Conservation (phyloP, 1,140 invertebrate species). For the Carposina sasakii region DNA sequence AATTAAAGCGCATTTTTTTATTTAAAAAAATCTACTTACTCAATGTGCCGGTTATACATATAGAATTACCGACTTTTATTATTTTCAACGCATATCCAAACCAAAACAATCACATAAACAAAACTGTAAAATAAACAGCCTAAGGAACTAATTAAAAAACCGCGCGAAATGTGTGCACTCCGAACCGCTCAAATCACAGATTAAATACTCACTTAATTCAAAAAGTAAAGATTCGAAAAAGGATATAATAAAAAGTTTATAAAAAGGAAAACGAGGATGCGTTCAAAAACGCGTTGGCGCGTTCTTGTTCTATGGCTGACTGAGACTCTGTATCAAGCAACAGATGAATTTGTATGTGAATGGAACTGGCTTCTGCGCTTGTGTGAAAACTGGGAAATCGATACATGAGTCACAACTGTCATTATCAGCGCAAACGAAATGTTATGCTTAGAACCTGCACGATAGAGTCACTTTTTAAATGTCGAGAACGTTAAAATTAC, state of each 20-base stretch:
- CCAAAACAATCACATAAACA: not conserved
- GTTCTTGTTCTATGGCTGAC: conserved; percentile 50
- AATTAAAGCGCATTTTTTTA: no score
- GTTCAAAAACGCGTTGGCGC: conserved; percentile 29
- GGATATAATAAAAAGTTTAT: not conserved
- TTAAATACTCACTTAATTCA: not conserved
- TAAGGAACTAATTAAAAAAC: conserved; percentile 1
- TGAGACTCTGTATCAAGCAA: conserved; percentile 37
- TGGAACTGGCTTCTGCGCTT: conserved; percentile 36
- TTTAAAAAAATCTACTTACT: no score
- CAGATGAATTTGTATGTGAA: conserved; percentile 54
- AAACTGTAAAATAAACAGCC: not conserved
- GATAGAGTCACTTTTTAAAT: no score
- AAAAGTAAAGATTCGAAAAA: conserved; percentile 4
- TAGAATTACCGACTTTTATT: not conserved
- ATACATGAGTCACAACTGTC: conserved; percentile 39
- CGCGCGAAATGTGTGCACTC: conserved; percentile 3
- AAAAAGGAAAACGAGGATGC: conserved; percentile 29
- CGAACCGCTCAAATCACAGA: not conserved
- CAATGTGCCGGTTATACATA: no score
- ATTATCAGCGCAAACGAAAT: no score
- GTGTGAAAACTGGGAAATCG: conserved; percentile 53
- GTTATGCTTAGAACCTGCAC: no score
- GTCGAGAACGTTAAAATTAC: no score
- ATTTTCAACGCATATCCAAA: not conserved